Evolutionary conservation across 1,140 invertebrate genomes (phyloP), one percentile per base, ranked within the genome.

Genomic region (Heliconius melpomene): DNA sequence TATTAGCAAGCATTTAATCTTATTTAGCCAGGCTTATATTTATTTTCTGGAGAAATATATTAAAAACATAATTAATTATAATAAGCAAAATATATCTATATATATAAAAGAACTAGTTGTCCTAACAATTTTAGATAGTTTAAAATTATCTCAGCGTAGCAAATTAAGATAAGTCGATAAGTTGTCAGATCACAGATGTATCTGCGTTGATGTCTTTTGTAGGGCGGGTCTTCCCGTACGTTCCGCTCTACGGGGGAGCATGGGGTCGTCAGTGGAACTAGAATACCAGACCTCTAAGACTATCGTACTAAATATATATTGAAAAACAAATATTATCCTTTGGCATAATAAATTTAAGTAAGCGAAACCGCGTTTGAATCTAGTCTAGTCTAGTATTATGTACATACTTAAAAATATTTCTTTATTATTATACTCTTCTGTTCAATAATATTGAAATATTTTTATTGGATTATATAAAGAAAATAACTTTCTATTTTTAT

Each of bases 161-260:
- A 29, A 66, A n/a, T 66, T 29, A 66, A 66, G 26, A 66, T 16
- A n/a, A 66, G 60, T 29, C 6, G 23, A 66, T 9, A 3, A 29
- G 26, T 66, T 23, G 26, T 26, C 60, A 66, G 23, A 26, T 29
- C 54, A 23, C 23, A 74, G 29, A 46, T 54, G 11, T 5, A 60
- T 66, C 32, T 11, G 36, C 74, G 74, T 76, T 76, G 74, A 76
- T 76, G 74, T 76, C 74, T 76, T 76, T 76, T 76, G 74, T 54
- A 75, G 74, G 50, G 16, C 50, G 50, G 40, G 40, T 46, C 40
- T 13, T 46, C 13, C 13, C 40, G 54, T n/a, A n/a, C 46, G 9
- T 16, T 0, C 72, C 74, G 54, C 13, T 26, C 32, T 23, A 75
- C 9, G 26, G 74, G 13, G 6, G 20, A 32, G 18, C 54, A 9